Conservation (phyloP, 2,888 invertebrate species). For the Lochmaea capreae region DNA sequence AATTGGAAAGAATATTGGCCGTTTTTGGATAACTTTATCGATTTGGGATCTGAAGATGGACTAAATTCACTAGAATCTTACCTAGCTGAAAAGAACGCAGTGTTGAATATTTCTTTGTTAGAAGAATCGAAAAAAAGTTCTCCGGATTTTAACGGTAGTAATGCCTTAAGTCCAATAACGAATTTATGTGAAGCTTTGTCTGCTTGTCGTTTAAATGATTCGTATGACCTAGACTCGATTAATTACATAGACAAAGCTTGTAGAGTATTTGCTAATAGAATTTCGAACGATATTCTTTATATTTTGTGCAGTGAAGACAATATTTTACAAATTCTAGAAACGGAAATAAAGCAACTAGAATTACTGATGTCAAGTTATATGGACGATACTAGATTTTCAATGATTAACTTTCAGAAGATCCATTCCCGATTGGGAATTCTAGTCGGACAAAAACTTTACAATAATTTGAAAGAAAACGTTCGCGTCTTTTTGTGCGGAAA, state of each 20-base stretch:
- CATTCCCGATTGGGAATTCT: slow-evolving; percentile 76
- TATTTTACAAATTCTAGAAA: slow-evolving; percentile 70
- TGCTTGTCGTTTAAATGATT: slow-evolving; percentile 68
- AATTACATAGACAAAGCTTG: slow-evolving; percentile 72
- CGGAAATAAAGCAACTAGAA: slow-evolving; percentile 77
- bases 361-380: slow-evolving; percentile 76
- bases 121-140: slow-evolving; percentile 40
- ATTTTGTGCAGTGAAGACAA: slow-evolving; percentile 60
- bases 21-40: slow-evolving; percentile 84
- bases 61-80: slow-evolving; percentile 80
- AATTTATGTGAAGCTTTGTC: slow-evolving; percentile 72
- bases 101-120: slow-evolving; percentile 38
- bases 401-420: slow-evolving; percentile 73
- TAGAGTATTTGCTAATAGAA: slow-evolving; percentile 77
- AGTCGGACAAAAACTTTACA: slow-evolving; percentile 70
- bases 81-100: slow-evolving; percentile 62
- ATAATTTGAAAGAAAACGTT: slow-evolving; percentile 59
- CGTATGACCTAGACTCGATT: slow-evolving; percentile 62
- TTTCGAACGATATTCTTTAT: slow-evolving; percentile 73
- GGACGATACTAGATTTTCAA: slow-evolving; percentile 73
- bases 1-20: slow-evolving; percentile 95
- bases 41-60: slow-evolving; percentile 81
- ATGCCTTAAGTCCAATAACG: slow-evolving; percentile 69
- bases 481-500: slow-evolving; percentile 40
- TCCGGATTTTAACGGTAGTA: slow-evolving; percentile 34